Conservation (phyloP, 1,140 invertebrate genomes). For the Anagrus nilaparvatae region DNA sequence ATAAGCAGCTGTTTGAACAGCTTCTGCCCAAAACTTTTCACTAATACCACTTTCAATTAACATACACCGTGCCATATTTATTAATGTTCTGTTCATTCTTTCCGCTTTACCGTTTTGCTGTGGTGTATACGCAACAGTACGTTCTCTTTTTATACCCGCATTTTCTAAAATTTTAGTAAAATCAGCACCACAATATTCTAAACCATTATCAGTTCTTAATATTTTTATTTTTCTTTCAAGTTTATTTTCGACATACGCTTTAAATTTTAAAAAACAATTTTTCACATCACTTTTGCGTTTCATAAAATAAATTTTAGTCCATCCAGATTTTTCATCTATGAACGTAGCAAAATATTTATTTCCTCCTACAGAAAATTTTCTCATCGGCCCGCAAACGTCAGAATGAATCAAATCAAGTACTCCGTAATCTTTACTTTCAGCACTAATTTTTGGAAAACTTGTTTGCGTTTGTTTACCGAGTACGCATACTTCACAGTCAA, state of each 20-base stretch:
- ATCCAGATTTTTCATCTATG: conserved; percentile 28
- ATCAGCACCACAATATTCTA: conserved; percentile 3
- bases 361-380: conserved; percentile 19
- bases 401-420: conserved; percentile 21
- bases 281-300: conserved; percentile 26
- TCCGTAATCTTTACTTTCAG: background rate
- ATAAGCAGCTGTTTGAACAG: conserved; percentile 24
- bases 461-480: background rate
- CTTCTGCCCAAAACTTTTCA: conserved; percentile 28
- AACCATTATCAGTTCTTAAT: conserved; percentile 8
- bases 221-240: conserved; percentile 5
- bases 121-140: conserved; percentile 7
- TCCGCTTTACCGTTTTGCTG: conserved; percentile 11
- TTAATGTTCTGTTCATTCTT: conserved; percentile 4
- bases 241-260: background rate
- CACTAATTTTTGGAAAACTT: conserved; percentile 5
- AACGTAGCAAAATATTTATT: conserved; percentile 29
- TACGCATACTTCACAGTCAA: conserved; percentile 5
- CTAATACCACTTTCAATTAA: background rate
- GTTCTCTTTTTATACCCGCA: conserved; percentile 5
- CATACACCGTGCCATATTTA: conserved; percentile 4
- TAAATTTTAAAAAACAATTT: background rate
- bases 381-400: conserved; percentile 25
- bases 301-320: conserved; percentile 25
- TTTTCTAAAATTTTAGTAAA: conserved; percentile 2